Evolutionary conservation across 1,140 invertebrate genomes (phyloP).

Genomic region (Formica selysi): DNA sequence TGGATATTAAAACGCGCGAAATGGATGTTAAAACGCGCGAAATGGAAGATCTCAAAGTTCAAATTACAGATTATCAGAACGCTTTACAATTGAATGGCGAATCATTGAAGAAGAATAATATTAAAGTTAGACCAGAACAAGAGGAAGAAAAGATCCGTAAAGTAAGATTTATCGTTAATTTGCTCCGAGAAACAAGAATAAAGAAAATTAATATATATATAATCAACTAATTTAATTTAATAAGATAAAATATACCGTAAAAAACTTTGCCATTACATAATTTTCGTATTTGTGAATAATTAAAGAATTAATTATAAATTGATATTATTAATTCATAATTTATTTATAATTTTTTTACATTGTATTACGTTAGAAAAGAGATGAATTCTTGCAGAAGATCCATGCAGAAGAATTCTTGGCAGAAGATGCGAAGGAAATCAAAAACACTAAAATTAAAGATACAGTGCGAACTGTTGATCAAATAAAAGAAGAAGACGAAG

Average conservation of each 20-base stretch:
- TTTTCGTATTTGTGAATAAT: not conserved
- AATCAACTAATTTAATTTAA: not conserved
- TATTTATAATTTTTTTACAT: not conserved
- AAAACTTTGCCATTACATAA: not conserved
- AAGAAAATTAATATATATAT: not conserved
- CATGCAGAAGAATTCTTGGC: not conserved
- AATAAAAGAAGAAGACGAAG: not conserved
- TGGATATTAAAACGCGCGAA: constrained; percentile 31
- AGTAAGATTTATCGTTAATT: not conserved
- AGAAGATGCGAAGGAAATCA: not conserved
- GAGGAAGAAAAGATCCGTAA: not conserved
- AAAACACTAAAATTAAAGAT: not conserved
- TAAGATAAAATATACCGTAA: too few relatives aligned
- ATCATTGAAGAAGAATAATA: too few relatives aligned
- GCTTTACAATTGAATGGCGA: too few relatives aligned
- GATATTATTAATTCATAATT: not conserved
- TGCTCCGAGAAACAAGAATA: not conserved
- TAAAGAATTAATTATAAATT: not conserved
- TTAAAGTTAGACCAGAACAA: not conserved
- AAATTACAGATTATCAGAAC: constrained; percentile 45
- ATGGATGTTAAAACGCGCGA: constrained; percentile 50
- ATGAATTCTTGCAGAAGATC: not conserved
- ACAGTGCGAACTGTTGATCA: not conserved
- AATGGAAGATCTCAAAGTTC: constrained; percentile 43
- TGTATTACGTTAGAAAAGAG: not conserved